phyloP scores from a whole-genome alignment of 2,113 vertebrate species.

The Nicator chloris region DNA sequence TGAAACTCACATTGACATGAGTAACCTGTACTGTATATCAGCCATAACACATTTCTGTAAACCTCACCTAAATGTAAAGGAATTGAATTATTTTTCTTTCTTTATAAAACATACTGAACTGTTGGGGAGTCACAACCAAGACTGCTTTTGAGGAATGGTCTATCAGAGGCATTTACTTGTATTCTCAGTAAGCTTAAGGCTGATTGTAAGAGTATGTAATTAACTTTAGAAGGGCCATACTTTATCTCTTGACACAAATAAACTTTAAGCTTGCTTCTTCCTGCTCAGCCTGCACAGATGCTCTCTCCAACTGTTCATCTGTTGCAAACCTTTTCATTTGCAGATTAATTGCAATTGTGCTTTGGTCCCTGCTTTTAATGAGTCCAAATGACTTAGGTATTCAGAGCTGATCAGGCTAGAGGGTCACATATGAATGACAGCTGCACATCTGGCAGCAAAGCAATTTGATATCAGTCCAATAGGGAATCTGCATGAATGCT shows the following conservation, averaged over 20 bases:
- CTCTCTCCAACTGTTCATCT: not conserved
- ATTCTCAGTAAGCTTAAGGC: not conserved
- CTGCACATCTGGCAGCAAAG: not conserved
- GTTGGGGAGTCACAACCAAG: not conserved
- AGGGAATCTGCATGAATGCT: not conserved
- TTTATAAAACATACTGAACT: not conserved
- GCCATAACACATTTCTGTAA: not conserved
- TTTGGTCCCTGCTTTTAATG: not conserved
- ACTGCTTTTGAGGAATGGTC: not conserved
- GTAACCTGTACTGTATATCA: not conserved
- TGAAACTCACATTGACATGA: not conserved
- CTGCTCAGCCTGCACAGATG: not conserved
- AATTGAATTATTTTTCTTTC: not conserved
- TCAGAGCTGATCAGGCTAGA: not conserved
- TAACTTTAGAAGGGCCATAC: not conserved
- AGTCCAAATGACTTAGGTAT: not conserved
- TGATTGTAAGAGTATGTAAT: not conserved
- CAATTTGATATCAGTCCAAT: not conserved
- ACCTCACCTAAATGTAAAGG: not conserved
- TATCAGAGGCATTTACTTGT: not conserved
- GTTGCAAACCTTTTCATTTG: not conserved
- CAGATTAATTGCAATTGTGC: not conserved
- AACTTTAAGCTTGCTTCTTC: not conserved
- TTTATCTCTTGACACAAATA: not conserved
- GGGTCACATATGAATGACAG: not conserved